Conservation (phyloP, 2,888 invertebrate genomes). For the Synanthedon andrenaeformis region DNA sequence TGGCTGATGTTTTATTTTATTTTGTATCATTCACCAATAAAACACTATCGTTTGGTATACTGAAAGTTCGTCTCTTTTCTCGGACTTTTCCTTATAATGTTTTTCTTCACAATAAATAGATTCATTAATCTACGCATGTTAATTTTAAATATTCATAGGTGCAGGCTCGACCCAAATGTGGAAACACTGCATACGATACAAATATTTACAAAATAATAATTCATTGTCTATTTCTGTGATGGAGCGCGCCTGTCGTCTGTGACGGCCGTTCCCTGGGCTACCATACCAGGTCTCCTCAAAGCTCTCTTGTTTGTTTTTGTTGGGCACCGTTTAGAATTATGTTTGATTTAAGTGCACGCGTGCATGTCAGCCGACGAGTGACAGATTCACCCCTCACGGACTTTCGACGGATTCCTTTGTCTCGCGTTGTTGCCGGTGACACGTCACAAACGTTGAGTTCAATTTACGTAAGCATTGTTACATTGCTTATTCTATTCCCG, state of each 20-base stretch:
- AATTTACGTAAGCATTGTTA: background rate
- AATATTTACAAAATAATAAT: too few species aligned
- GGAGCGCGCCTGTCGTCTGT: background rate
- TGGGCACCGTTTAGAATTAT: slow-evolving; percentile 36
- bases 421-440: background rate
- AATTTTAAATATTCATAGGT: too few species aligned
- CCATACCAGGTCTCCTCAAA: slow-evolving; percentile 9
- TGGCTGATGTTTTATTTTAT: too few species aligned
- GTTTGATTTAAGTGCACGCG: slow-evolving; percentile 41
- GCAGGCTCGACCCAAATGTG: too few species aligned
- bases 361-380: slow-evolving; percentile 20
- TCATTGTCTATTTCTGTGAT: background rate
- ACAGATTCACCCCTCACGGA: slow-evolving; percentile 17
- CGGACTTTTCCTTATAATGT: too few species aligned
- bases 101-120: too few species aligned
- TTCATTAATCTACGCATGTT: too few species aligned
- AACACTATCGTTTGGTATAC: too few species aligned
- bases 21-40: too few species aligned
- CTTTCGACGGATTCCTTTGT: background rate
- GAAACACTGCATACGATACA: too few species aligned
- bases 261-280: slow-evolving; percentile 15
- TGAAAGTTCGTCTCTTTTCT: too few species aligned
- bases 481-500: background rate
- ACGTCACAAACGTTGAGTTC: background rate
- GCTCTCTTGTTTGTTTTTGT: slow-evolving; percentile 47